phyloP scores from a whole-genome alignment of 2,113 vertebrate genomes.

The Ophthalmolycus amberensis region DNA sequence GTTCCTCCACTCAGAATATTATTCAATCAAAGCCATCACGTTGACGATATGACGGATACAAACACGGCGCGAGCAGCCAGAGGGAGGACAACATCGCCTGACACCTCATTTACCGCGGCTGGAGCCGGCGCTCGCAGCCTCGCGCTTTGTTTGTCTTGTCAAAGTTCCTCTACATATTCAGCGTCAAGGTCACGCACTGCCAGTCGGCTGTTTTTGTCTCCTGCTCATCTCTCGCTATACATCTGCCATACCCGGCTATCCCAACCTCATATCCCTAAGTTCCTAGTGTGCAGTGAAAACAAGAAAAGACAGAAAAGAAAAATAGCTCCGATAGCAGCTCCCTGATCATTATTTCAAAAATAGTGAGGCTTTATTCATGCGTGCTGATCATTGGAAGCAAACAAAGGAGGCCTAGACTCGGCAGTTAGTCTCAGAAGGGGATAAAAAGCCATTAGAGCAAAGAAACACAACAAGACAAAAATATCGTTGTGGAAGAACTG shows the following conservation, averaged over 20 bases:
- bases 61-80: slow-evolving; percentile 69
- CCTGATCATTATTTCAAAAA: slow-evolving; percentile 67
- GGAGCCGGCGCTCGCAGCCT: slow-evolving; percentile 56
- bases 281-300: slow-evolving; percentile 21
- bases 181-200: slow-evolving; percentile 72
- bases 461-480: slow-evolving; percentile 60
- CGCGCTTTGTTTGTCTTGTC: slow-evolving; percentile 78
- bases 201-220: slow-evolving; percentile 60
- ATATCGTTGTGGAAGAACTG: slow-evolving; percentile 43
- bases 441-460: slow-evolving; percentile 56
- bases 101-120: slow-evolving; percentile 71
- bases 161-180: slow-evolving; percentile 70
- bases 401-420: slow-evolving; percentile 48
- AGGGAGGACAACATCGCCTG: slow-evolving; percentile 67
- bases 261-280: slow-evolving; percentile 57
- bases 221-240: slow-evolving; percentile 51
- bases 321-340: slow-evolving; percentile 29
- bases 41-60: slow-evolving; percentile 64
- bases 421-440: slow-evolving; percentile 55
- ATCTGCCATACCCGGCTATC: slow-evolving; percentile 34
- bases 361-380: slow-evolving; percentile 59
- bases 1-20: slow-evolving; percentile 41
- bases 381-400: slow-evolving; percentile 57
- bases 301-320: not conserved
- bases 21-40: slow-evolving; percentile 74